phyloP scores from a whole-genome alignment of 2,797 vertebrate genomes.

The Momotus momota region DNA sequence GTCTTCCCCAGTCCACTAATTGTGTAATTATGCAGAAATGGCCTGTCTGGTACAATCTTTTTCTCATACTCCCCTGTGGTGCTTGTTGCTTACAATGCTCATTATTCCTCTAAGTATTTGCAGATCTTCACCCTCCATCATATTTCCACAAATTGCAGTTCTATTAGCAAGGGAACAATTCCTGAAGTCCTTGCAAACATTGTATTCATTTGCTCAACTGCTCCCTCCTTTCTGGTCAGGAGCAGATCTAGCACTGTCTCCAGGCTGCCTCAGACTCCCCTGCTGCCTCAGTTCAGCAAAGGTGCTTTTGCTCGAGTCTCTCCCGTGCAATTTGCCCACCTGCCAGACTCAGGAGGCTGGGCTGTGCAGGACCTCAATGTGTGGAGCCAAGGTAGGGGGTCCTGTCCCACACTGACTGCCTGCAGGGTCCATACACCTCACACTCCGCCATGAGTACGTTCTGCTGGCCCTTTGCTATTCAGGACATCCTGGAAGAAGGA shows the following conservation, averaged over 20 bases:
- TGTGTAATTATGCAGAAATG: conserved; percentile 72
- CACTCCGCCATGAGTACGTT: rapidly evolving
- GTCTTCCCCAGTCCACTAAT: conserved; percentile 65
- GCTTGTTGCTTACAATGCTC: conserved; percentile 72
- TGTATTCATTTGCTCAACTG: conserved; percentile 59
- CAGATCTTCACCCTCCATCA: conserved; percentile 71
- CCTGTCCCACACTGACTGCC: background rate
- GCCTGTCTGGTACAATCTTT: conserved; percentile 69
- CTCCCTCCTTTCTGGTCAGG: conserved; percentile 40
- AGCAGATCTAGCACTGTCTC: background rate
- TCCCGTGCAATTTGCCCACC: background rate
- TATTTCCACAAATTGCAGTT: conserved; percentile 70
- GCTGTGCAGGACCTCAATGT: background rate
- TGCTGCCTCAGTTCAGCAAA: background rate
- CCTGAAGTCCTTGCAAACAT: conserved; percentile 63
- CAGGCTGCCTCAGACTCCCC: background rate
- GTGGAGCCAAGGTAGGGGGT: rapidly evolving
- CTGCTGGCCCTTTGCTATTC: background rate
- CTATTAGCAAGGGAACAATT: conserved; percentile 70
- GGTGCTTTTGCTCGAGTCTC: background rate
- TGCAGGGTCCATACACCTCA: background rate
- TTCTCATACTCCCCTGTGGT: conserved; percentile 70
- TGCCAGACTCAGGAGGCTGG: background rate
- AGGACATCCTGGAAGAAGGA: background rate
- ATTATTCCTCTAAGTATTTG: conserved; percentile 73